A percentile compares a stretch with the other conserved stretches of the same genome.
Conservation (phyloP, 2,888 invertebrate species). For the Cetonia aurata region DNA sequence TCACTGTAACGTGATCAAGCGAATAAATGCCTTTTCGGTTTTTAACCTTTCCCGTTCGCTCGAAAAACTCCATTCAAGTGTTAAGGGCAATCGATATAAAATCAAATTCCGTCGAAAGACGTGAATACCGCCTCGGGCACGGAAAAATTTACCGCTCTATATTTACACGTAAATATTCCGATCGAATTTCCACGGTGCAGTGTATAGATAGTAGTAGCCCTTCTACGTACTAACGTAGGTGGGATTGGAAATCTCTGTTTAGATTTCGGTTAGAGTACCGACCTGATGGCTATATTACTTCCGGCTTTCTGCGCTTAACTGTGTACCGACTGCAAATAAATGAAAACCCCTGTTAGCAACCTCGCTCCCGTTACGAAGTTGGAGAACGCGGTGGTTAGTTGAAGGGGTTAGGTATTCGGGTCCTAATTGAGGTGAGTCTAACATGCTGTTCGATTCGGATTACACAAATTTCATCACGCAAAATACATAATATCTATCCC, state of each 20-base stretch:
- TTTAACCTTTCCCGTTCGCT: conserved; percentile 29
- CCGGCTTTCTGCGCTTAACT: conserved; percentile 56
- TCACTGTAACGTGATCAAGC: conserved; percentile 26
- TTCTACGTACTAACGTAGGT: conserved; percentile 3
- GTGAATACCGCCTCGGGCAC: conserved; percentile 48
- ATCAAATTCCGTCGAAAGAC: conserved; percentile 51
- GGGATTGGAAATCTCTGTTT: conserved; percentile 55
- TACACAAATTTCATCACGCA: conserved; percentile 36
- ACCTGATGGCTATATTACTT: conserved; percentile 58
- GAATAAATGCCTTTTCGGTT: conserved; percentile 33
- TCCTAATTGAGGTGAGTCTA: conserved; percentile 41
- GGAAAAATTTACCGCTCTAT: conserved; percentile 55
- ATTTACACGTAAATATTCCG: conserved; percentile 60
- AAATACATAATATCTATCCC: conserved; percentile 26
- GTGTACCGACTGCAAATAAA: conserved; percentile 56
- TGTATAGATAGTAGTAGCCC: conserved; percentile 18
- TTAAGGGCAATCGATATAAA: conserved; percentile 47
- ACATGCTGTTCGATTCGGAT: conserved; percentile 38
- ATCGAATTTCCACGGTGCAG: conserved; percentile 55
- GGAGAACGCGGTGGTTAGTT: conserved; percentile 31
- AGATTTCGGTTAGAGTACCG: conserved; percentile 54
- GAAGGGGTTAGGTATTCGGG: conserved; percentile 48
- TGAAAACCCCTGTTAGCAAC: conserved; percentile 48
- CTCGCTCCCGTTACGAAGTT: conserved; percentile 4
- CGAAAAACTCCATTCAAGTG: conserved; percentile 42